Base-by-base conservation (phyloP, 2,797 vertebrate species). In the Aeoliscus strigatus region DNA sequence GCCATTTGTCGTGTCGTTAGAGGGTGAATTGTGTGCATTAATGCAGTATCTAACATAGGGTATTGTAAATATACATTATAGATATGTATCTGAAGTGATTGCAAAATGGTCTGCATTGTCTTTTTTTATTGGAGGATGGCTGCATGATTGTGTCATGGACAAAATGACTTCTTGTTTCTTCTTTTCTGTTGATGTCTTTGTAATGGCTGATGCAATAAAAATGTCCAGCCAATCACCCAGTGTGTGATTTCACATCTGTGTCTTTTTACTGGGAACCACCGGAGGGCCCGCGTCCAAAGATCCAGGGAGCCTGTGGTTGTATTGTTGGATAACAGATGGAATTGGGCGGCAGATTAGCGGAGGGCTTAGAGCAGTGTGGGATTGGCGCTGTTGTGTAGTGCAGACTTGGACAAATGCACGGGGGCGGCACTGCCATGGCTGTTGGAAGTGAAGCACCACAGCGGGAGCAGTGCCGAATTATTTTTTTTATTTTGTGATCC, bases 121-220 rank as follows among this genome's bases (percentile, higher is more conserved):
- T 23, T 70, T 79, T 75, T 81, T 35, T 71, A 72, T 75, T 42
- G 44, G 63, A 67, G 48, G 58, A 40, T 15, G 27, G 27, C 47
- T 60, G 54, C 64, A 28, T 63, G 72, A 39, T 36, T 53, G n/a
- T n/a, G n/a, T 46, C 49, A 21, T 21, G 11, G 55, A 65, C 50
- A 31, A 48, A 47, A 46, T 29, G 25, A 48, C 38, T 47, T 36
- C 35, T 60, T 58, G 23, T 46, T 45, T 60, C 36, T 35, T 49
- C 35, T 54, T 48, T 56, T 68, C 43, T 50, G 39, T 30, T 50
- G 39, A 75, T 65, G 64, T 77, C 69, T 79, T 83, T 80, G 57
- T 87, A 70, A 66, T 62, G 75, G 56, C 70, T 77, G 65, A 71
- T 70, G 71, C 64, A 84, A 82, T 85, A 80, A 84, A 84, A 61